Evolutionary conservation across 2,797 vertebrate species (phyloP), one percentile per base, ranked within the genome.

Genomic region (Pseudomugil gertrudae): DNA sequence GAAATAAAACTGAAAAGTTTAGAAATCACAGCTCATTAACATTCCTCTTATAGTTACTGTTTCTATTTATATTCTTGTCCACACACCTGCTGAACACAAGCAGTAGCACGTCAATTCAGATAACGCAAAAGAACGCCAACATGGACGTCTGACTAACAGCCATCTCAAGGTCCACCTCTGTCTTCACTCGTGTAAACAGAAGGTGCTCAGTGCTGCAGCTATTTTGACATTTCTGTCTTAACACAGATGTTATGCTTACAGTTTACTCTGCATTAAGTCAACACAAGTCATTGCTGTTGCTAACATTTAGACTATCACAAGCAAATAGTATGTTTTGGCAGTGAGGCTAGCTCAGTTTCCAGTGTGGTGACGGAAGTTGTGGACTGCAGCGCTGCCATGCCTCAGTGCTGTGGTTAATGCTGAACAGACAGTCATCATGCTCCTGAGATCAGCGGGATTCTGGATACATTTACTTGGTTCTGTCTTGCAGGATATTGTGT

Each of bases 191-290:
- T 36, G 40, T 47, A 64, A 54, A 52, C 21, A n/a, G 38, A 51
- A 32, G 63, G 56, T 14, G 72, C 69, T 75, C 47, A 50, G 55
- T 19, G 17, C 38, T 40, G 38, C 17, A 19, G 38, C 17, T 40
- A 40, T 40, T 40, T 40, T 40, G 38, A 40, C 38, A 40, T 40
- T 40, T 40, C 38, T 40, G 38, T 40, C 38, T 40, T 3, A 50
- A 23, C n/a, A 24, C 29, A 68, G 56, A 26, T 76, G 78, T 85
- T 80, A 58, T 0, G 32, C 74, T 48, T 65, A 78, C 79, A 79
- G 85, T 88, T 86, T 85, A 48, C 70, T 78, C 70, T 67, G 76
- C 1, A 40, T 65, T 61, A 8, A 79, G 80, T 90, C 88, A 90
- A 86, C 60, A 88, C 2, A 17, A 26, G 63, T 61, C 58, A 55